Evolutionary conservation across 2,888 invertebrate species (phyloP).

Genomic region (Trachelus troglodyta): DNA sequence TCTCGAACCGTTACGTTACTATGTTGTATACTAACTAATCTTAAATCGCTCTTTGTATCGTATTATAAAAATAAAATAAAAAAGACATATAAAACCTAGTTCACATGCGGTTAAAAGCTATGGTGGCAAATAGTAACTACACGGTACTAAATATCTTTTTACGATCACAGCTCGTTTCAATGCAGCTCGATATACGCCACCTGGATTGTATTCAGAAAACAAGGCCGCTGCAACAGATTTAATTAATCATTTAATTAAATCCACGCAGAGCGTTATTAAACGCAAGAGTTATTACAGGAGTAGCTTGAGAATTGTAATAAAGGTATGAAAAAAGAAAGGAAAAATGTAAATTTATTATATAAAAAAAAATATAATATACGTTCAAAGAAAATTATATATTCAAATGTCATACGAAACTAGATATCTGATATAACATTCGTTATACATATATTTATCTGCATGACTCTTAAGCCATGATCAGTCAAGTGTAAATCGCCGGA

Average conservation of each 20-base stretch:
- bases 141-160: background rate
- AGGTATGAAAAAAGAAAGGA: background rate
- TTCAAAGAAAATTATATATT: too few relatives aligned
- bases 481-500: slow-evolving; percentile 1
- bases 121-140: background rate
- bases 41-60: background rate
- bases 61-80: background rate
- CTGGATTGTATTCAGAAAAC: background rate
- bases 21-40: rapidly evolving
- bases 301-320: background rate
- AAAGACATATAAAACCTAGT: background rate
- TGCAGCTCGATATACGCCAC: background rate
- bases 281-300: background rate
- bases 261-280: background rate
- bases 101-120: background rate
- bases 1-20: background rate
- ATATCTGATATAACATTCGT: background rate
- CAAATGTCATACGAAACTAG: background rate
- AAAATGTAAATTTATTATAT: background rate
- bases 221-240: slow-evolving; percentile 8
- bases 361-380: too few relatives aligned
- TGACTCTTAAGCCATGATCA: background rate
- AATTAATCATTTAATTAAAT: slow-evolving; percentile 24
- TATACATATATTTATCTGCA: background rate
- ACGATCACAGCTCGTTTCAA: background rate